phyloP scores from a whole-genome alignment of 1,140 invertebrate species.

The Formica selysi region DNA sequence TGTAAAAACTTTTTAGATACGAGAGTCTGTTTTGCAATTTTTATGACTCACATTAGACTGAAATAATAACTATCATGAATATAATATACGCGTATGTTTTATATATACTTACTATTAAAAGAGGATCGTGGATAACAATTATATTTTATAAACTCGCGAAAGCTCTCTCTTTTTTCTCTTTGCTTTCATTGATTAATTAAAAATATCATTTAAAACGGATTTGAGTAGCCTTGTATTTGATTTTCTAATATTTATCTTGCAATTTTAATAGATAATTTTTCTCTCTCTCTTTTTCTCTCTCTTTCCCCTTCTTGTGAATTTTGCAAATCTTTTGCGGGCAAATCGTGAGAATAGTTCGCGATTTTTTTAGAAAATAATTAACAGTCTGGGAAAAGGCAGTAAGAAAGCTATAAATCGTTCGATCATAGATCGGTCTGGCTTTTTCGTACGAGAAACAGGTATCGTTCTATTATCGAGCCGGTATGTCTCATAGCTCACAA shows the following conservation, averaged over 20 bases:
- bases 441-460: neutral
- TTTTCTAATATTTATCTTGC: slow-evolving; percentile 10
- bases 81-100: neutral
- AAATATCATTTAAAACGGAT: slow-evolving; percentile 14
- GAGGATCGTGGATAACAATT: slow-evolving; percentile 22
- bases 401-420: slow-evolving; percentile 26
- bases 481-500: slow-evolving; percentile 55
- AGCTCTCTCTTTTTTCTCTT: neutral
- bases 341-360: neutral
- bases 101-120: slow-evolving; percentile 18
- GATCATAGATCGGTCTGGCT: slow-evolving; percentile 4
- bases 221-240: slow-evolving; percentile 1
- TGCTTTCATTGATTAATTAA: slow-evolving; percentile 20
- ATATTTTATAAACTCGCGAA: neutral
- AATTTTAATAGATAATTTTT: slow-evolving; percentile 2
- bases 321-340: neutral
- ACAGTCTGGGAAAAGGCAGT: neutral
- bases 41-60: neutral
- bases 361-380: slow-evolving; percentile 32
- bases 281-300: neutral
- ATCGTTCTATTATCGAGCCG: slow-evolving; percentile 48
- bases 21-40: neutral
- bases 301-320: neutral
- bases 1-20: neutral
- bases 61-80: neutral